phyloP scores from a whole-genome alignment of 2,888 invertebrate genomes.

The Muschampia staudingeri region DNA sequence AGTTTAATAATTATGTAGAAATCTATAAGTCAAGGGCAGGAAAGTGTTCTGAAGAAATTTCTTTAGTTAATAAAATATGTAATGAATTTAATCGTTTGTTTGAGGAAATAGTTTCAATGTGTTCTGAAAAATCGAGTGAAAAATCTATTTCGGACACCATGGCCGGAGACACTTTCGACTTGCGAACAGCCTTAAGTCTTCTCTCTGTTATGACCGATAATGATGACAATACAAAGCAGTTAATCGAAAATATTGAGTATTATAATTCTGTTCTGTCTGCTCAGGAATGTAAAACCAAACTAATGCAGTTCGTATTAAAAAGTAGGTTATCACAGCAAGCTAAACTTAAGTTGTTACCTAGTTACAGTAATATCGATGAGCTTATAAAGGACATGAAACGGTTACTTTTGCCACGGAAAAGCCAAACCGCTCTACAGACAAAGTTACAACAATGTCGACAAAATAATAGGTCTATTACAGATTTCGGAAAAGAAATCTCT shows the following conservation, averaged over 20 bases:
- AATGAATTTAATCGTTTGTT: conserved; percentile 20
- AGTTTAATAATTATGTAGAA: conserved; percentile 20
- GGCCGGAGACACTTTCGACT: conserved; percentile 18
- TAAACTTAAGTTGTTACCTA: conserved; percentile 7
- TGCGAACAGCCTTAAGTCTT: conserved; percentile 19
- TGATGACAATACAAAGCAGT: conserved; percentile 15
- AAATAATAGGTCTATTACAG: background rate
- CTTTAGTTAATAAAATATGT: conserved; percentile 7
- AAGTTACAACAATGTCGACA: conserved; percentile 18
- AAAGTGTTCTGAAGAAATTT: background rate
- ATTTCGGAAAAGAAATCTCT: conserved; percentile 20
- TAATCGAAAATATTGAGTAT: conserved; percentile 25
- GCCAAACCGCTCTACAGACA: conserved; percentile 6
- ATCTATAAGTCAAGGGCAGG: background rate
- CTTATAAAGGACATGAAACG: conserved; percentile 15
- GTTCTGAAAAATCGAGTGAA: conserved; percentile 16
- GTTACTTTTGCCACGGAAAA: conserved; percentile 20
- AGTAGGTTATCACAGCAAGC: conserved; percentile 28
- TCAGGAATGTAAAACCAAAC: conserved; percentile 7
- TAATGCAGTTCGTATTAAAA: conserved; percentile 32
- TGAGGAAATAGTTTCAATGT: conserved; percentile 6
- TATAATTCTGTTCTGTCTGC: conserved; percentile 6
- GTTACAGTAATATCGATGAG: conserved; percentile 26
- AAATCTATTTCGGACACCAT: background rate
- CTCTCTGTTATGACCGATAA: conserved; percentile 23